A percentile compares a stretch with the other conserved stretches of the same genome.
Conservation (phyloP, 2,113 vertebrate genomes). For the Lepus timidus region DNA sequence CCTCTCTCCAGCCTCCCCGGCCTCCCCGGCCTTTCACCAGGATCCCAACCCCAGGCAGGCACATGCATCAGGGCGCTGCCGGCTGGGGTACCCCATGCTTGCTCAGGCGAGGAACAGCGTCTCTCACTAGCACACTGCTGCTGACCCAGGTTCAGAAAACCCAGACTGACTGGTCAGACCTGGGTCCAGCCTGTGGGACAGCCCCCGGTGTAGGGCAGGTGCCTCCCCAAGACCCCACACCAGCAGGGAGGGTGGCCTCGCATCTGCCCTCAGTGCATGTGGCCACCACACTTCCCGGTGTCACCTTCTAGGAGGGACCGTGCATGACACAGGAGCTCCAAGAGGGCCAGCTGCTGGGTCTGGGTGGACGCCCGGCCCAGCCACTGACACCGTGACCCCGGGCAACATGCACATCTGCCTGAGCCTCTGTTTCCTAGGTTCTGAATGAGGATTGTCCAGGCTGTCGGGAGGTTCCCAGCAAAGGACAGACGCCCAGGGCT, state of each 20-base stretch:
- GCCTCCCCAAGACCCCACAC: not conserved
- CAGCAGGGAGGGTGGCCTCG: not conserved
- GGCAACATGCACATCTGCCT: not conserved
- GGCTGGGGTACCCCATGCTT: fast-evolving
- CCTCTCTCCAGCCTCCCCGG: not conserved
- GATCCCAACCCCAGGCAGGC: not conserved
- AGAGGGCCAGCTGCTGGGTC: not conserved
- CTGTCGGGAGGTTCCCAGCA: not conserved
- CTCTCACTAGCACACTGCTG: not conserved
- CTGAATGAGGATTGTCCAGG: not conserved
- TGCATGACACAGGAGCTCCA: fast-evolving
- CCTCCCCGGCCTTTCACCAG: not conserved
- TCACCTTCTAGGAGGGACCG: not conserved
- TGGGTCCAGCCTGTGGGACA: not conserved
- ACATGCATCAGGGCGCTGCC: not conserved
- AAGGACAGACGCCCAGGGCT: not conserved
- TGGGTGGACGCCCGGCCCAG: not conserved
- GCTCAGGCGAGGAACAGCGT: fast-evolving
- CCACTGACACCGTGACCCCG: fast-evolving
- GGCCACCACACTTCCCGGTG: not conserved
- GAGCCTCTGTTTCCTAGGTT: not conserved
- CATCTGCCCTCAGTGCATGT: not conserved
- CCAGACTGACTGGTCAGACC: not conserved
- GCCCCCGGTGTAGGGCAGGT: not conserved
- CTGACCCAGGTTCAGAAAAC: not conserved